Evolutionary conservation across 2,888 invertebrate genomes (phyloP), one percentile per base, ranked within the genome.

Genomic region (Tenthredo notha): DNA sequence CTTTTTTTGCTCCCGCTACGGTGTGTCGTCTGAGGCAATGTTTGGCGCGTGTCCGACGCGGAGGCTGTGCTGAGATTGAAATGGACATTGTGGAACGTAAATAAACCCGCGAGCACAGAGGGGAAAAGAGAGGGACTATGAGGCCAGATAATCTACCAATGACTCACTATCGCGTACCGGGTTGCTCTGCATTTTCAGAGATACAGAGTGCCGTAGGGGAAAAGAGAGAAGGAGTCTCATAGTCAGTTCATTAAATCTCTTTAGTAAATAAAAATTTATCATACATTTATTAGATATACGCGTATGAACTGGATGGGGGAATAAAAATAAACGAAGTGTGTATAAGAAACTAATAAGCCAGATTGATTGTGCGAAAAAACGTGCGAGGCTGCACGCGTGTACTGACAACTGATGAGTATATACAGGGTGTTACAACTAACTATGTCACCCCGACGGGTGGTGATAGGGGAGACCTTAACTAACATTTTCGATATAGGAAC

Each of bases 81-180:
- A 80, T 61, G 80, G 80, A 61, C 58, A 58, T 80, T 21, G 80
- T 80, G 61, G 80, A 80, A 80, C 80, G 58, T 80, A 61, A 80
- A 80, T 80, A 80, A 80, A 80, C 80, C 21, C 37, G 21, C 40
- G 40, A n/a, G 80, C 37, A 40, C 12, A 7, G n/a, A 61, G 80
- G 29, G 58, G 58, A 80, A 37, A 80, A 37, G 77, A 33, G 77
- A 77, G 50, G 54, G 4, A n/a, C 5, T 33, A 29, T 5, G 37
- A 61, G 80, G 58, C 33, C 80, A 80, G 80, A 80, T 80, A 80
- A 61, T 61, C 61, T 40, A 40, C 58, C 80, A 21, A 61, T 80
- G 80, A 80, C 80, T 80, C 80, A 80, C 58, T 61, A 80, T 80
- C 80, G 77, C 33, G 77, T 54, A 77, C 50, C 10, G 80, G 61